Conservation (phyloP, 2,113 vertebrate species). For the Eclectus roratus region DNA sequence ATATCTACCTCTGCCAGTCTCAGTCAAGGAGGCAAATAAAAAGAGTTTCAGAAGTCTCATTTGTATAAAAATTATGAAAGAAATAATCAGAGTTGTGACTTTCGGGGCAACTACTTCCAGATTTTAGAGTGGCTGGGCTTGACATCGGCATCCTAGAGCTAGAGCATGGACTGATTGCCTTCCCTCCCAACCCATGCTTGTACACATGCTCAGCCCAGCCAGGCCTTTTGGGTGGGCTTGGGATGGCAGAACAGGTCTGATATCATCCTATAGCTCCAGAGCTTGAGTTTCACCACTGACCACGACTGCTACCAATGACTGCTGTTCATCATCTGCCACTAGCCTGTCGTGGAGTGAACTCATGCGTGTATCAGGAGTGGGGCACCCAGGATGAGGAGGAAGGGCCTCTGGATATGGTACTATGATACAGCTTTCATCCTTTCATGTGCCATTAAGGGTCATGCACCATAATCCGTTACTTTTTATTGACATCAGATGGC, state of each 20-base stretch:
- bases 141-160: neutral
- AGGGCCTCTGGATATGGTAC: neutral
- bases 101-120: neutral
- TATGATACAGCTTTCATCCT: neutral
- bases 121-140: neutral
- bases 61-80: neutral
- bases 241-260: neutral
- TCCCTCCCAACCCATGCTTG: neutral
- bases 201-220: neutral
- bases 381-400: neutral
- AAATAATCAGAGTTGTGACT: neutral
- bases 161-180: neutral
- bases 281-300: neutral
- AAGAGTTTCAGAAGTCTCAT: neutral
- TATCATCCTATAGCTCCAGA: neutral
- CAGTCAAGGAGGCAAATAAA: neutral
- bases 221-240: neutral
- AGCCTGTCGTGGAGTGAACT: neutral
- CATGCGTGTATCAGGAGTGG: rapidly evolving
- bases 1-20: neutral
- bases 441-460: neutral
- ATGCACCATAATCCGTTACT: neutral
- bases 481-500: neutral
- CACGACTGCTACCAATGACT: neutral
- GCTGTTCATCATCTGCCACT: neutral